phyloP scores from a whole-genome alignment of 2,888 invertebrate genomes.

The Frankliniella intonsa region DNA sequence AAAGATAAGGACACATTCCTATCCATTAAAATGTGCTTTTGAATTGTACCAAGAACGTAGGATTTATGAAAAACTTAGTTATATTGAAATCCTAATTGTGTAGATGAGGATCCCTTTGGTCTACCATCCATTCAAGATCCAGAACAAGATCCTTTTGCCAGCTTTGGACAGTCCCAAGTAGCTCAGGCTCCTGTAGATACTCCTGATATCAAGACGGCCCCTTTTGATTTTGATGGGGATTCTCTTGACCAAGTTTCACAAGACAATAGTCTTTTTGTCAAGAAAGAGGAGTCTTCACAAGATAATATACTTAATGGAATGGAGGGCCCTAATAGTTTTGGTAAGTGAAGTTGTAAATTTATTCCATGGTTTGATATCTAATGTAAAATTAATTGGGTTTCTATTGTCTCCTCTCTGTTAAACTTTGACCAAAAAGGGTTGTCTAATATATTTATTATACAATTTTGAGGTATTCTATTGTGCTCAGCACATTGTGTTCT shows the following conservation, averaged over 20 bases:
- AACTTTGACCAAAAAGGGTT: neutral
- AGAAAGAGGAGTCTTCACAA: neutral
- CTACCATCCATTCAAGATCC: conserved; percentile 4
- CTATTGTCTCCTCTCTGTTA: neutral
- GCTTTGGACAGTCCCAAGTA: conserved; percentile 42
- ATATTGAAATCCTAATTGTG: conserved; percentile 29
- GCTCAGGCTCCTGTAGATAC: conserved; percentile 34
- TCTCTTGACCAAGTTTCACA: neutral
- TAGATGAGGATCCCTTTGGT: conserved; percentile 19
- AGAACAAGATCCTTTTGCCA: conserved; percentile 41
- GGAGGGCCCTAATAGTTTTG: neutral
- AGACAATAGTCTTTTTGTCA: neutral
- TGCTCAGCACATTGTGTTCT: no score
- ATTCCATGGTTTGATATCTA: neutral
- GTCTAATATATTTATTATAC: neutral
- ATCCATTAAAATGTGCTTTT: no score
- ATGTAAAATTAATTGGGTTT: neutral
- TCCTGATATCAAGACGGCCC: neutral
- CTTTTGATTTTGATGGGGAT: neutral
- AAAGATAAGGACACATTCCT: no score
- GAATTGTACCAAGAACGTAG: no score
- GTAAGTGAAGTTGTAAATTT: neutral
- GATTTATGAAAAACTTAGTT: conserved; percentile 29
- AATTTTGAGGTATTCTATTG: neutral
- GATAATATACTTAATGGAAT: neutral